phyloP scores from a whole-genome alignment of 2,888 invertebrate genomes.

The Drosophila demipolita region DNA sequence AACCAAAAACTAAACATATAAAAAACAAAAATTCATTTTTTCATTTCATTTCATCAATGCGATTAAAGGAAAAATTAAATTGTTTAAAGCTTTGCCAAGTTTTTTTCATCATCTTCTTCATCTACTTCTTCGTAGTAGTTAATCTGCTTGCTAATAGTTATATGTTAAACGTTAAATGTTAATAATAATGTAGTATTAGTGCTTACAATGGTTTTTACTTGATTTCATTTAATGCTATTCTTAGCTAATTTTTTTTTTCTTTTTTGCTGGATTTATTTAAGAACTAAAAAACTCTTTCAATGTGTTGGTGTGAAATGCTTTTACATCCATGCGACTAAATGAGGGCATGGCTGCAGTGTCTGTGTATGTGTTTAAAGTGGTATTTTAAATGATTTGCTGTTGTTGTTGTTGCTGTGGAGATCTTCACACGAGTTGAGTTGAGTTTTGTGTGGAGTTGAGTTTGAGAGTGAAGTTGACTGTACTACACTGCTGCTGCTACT shows the following conservation, averaged over 20 bases:
- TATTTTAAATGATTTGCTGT: not conserved
- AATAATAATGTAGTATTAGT: conserved; percentile 59
- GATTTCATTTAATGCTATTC: conserved; percentile 53
- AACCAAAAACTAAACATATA: conserved; percentile 70
- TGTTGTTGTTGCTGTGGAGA: conserved; percentile 58
- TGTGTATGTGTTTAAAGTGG: conserved; percentile 22
- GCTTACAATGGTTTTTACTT: conserved; percentile 51
- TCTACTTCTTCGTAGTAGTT: conserved; percentile 27
- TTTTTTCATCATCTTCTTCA: conserved; percentile 38
- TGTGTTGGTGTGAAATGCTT: conserved; percentile 56
- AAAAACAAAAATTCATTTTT: conserved; percentile 66
- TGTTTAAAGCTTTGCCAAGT: conserved; percentile 84
- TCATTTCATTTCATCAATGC: conserved; percentile 53
- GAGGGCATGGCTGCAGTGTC: conserved; percentile 35
- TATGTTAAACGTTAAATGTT: conserved; percentile 64
- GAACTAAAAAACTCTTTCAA: conserved; percentile 66
- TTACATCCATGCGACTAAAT: conserved; percentile 16
- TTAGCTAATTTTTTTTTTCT: conserved; percentile 44
- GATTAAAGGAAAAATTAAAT: conserved; percentile 74
- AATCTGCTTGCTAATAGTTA: conserved; percentile 68
- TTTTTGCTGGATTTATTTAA: conserved; percentile 8
- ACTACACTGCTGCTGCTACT: conserved; percentile 59
- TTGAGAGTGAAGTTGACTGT: conserved; percentile 74
- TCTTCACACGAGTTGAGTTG: conserved; percentile 65
- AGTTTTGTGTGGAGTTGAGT: conserved; percentile 47